Base-by-base conservation (phyloP, 2,888 invertebrate genomes). In the Gnatocerus cornutus region DNA sequence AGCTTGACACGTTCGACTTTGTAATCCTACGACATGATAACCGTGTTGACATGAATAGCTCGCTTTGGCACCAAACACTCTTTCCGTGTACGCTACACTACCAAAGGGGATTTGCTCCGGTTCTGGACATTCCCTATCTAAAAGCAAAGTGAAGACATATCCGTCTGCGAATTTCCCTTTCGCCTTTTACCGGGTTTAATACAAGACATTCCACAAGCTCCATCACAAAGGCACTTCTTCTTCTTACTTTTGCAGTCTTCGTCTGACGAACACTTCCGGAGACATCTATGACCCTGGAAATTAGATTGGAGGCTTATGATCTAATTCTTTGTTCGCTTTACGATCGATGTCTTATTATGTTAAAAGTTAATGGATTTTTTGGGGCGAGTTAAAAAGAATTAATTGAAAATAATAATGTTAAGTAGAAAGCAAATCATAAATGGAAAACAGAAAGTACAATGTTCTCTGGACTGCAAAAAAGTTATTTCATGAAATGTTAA, bases 211-310 rank as follows among this genome's bases (percentile, higher is more conserved):
- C 99, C 99, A 81, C 99, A 99, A 0, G 93, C 91, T 52, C 98
- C 98, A 82, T 99, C 99, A 83, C 99, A 99, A 72, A 97, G 89
- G 83, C 99, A 99, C 82, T 96, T 93, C 87, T 98, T 97, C 87
- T 96, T 95, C 86, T 95, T 94, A 82, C 97, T 97, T 85, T 97
- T 96, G 85, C 99, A 99, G 84, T 98, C 98, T 82, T 94, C 94
- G 81, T 98, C 97, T 0, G 93, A 93, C 0, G 93, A 95, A 83
- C 98, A 99, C 84, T 96, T 96, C 72, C 97, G 90, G 71, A 97
- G 88, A 85, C 97, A 97, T 81, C 94, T 93, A 81, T 96, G 95
- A 0, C 92, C 93, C 93, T 91, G 84, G 1, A 80, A 74, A 69
- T 56, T 65, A 55, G 39, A 55, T 39, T 21, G 10, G 4, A 14